Percentiles rank a stretch among this genome's conserved stretches.
Conservation (phyloP, 1,140 invertebrate species). For the Drosophila tani region DNA sequence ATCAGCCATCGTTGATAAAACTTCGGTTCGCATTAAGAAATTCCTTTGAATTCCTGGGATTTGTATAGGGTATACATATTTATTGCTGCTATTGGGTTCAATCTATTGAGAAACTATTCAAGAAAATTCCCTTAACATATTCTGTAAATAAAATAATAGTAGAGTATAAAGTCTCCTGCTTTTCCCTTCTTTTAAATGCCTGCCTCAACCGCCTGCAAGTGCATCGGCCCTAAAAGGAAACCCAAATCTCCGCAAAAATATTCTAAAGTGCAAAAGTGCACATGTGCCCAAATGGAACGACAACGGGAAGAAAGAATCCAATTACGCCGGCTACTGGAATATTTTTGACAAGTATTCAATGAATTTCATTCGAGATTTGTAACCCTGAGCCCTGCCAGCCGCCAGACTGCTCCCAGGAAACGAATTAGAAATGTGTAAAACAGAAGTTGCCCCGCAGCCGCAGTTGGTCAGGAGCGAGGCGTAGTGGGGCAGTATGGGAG, state of each 20-base stretch:
- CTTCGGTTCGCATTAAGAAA: conserved; percentile 1
- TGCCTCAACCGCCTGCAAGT: not conserved
- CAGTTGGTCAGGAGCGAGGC: conserved; percentile 24
- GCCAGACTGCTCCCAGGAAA: conserved; percentile 45
- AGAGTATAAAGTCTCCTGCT: not conserved
- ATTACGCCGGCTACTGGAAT: conserved; percentile 69
- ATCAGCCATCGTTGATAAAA: conserved; percentile 6
- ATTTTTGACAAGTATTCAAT: conserved; percentile 83
- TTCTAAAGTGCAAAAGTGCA: conserved; percentile 71
- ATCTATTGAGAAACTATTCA: not conserved
- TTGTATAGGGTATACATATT: not conserved
- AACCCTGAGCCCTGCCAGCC: conserved; percentile 27
- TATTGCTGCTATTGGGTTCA: too few species aligned
- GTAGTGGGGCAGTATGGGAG: not conserved
- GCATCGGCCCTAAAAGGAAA: not conserved
- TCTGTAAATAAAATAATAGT: not conserved
- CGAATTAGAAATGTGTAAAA: conserved; percentile 83
- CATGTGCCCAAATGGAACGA: conserved; percentile 60
- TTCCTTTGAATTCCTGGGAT: conserved; percentile 1
- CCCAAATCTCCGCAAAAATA: conserved; percentile 45
- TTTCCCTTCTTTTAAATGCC: not conserved
- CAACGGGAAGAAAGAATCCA: conserved; percentile 61
- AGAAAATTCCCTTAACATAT: not conserved
- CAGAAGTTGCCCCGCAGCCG: conserved; percentile 71
- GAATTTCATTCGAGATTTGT: conserved; percentile 81